Percentiles rank a stretch among this genome's conserved stretches.
phyloP scores from a whole-genome alignment of 2,113 vertebrate species.

The Cephalopterus ornatus region DNA sequence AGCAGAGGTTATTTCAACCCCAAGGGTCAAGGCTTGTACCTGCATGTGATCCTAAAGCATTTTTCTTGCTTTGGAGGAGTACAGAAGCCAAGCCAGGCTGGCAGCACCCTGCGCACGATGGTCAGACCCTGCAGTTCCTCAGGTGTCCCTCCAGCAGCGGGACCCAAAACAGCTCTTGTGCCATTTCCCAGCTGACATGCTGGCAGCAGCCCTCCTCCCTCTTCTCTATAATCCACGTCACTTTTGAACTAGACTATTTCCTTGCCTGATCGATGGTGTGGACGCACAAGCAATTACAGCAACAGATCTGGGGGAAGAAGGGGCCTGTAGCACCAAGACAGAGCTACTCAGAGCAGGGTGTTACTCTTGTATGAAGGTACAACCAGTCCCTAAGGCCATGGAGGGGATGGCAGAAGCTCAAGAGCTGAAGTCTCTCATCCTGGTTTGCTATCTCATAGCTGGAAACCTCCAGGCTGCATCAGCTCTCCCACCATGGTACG shows the following conservation, averaged over 20 bases:
- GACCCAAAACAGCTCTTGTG: neutral
- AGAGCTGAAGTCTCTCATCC: neutral
- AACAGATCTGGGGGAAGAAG: neutral
- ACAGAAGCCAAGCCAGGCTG: neutral
- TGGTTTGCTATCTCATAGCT: neutral
- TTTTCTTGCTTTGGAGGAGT: neutral
- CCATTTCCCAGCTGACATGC: accelerated
- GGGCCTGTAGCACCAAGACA: neutral
- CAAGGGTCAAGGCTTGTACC: neutral
- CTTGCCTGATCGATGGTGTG: accelerated
- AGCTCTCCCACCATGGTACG: accelerated
- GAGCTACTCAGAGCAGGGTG: neutral
- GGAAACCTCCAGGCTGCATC: neutral
- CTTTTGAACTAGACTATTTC: neutral
- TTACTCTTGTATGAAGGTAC: neutral
- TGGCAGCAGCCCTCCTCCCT: neutral
- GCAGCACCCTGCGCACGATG: accelerated
- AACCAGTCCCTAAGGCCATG: accelerated
- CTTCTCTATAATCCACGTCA: neutral
- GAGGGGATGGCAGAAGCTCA: neutral
- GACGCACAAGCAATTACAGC: neutral
- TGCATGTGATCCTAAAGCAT: neutral
- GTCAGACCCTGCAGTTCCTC: neutral
- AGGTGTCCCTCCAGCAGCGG: neutral
- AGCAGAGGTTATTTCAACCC: neutral